These are phyloP conservation scores for Bombus confusus DNA, from an alignment of 1,140 invertebrate genomes.

Conservation along the genomic window DNA sequence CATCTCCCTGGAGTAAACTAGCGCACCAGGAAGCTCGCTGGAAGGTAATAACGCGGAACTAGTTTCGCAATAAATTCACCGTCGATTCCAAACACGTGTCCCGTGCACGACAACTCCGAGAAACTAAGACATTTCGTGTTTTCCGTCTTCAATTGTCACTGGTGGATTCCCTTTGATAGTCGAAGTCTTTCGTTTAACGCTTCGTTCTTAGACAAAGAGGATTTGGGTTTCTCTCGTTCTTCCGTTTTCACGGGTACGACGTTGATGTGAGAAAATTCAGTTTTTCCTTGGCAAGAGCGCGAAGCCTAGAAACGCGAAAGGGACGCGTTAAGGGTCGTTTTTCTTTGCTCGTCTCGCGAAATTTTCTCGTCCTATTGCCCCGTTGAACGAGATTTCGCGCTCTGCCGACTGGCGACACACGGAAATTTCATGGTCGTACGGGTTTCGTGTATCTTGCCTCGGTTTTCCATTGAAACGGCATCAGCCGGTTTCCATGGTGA, in stretches of 20 bases:
- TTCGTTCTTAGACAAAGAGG: background rate
- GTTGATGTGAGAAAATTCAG: background rate
- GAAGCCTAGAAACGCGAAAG: background rate
- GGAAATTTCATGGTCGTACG: conserved; percentile 32
- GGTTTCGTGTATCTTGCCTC: conserved; percentile 15
- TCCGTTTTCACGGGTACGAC: too few relatives aligned
- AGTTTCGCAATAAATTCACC: background rate
- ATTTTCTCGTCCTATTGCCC: background rate
- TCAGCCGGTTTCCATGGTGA: conserved; percentile 59
- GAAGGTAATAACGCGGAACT: conserved; percentile 18
- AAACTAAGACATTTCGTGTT: background rate
- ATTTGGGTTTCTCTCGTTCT: background rate
- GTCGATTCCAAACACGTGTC: conserved; percentile 20
- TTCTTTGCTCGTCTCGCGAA: background rate
- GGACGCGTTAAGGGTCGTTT: too few relatives aligned
- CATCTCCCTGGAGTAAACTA: too few relatives aligned
- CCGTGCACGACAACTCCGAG: background rate
- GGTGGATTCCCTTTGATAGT: background rate
- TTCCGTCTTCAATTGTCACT: too few relatives aligned
- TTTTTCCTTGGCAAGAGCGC: background rate
- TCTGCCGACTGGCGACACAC: background rate
- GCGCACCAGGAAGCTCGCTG: background rate
- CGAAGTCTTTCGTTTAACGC: background rate
- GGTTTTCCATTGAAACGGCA: conserved; percentile 48
- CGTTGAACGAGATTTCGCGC: conserved; percentile 13